Evolutionary conservation across 2,888 invertebrate genomes (phyloP), one percentile per base, ranked within the genome.

Genomic region (Acleris laterana): DNA sequence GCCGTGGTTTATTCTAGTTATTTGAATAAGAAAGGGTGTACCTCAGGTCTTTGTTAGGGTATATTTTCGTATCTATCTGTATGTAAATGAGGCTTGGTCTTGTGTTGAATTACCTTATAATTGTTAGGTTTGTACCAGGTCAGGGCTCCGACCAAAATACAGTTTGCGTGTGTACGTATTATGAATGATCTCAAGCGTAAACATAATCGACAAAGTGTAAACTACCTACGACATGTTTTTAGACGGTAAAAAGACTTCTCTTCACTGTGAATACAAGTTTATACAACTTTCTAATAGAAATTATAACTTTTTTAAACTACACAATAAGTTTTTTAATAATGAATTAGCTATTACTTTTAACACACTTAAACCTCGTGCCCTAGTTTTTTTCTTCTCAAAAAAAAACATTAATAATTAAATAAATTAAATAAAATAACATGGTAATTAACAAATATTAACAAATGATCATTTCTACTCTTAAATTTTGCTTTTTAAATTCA

Each of bases 1-100:
- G 73, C 71, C 71, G 20, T 32, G 19, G 52, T 46, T 56, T 78
- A 74, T 75, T 77, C 73, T 74, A 70, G 74, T 71, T 70, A 80
- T 83, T 82, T 81, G 73, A 82, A 82, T 83, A 79, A 77, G 76
- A 77, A 78, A 74, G 72, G 76, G 77, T 75, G 79, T 83, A 76
- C 71, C 64, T 70, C 75, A 76, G 75, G 59, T 63, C 70, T 73
- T 71, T 70, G 73, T 70, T 74, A 71, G 71, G 76, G 32, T 32
- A 70, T 78, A 69, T 63, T 74, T 77, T 55, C 66, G 68, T 72
- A 63, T 51, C 71, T 78, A 69, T 74, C 73, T 73, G 67, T 73
- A 72, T 70, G 56, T 74, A 62, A 59, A 74, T 73, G 63, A 72
- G 70, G 68, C 67, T 66, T 13, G 44, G 46, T 56, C 22, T 51